A percentile compares a stretch with the other conserved stretches of the same genome.
These are phyloP conservation scores for Pterocles burchelli DNA, from an alignment of 2,113 vertebrate genomes.

Conservation along the genomic window DNA sequence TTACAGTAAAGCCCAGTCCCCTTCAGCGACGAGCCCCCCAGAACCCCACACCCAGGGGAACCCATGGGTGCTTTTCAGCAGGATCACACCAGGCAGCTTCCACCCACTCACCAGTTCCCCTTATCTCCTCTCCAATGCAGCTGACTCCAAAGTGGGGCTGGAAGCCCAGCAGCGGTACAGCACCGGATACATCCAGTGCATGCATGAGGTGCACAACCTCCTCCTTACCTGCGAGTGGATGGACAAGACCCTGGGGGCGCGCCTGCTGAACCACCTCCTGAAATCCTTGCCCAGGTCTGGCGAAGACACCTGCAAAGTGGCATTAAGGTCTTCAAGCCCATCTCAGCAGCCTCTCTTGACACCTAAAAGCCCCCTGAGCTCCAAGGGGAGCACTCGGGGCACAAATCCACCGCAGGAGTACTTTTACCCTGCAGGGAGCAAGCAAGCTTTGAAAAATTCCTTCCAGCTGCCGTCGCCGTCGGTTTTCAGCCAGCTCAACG, in stretches of 20 bases:
- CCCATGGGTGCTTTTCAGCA: not conserved
- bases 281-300: slow-evolving; percentile 82
- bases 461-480: not conserved
- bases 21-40: not conserved
- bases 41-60: not conserved
- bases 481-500: not conserved
- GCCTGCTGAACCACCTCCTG: slow-evolving; percentile 86
- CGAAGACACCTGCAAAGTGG: slow-evolving; percentile 50
- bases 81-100: fast-evolving
- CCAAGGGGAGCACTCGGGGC: not conserved
- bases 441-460: slow-evolving; percentile 29
- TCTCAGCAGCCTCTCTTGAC: not conserved
- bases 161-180: slow-evolving; percentile 88
- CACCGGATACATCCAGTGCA: slow-evolving; percentile 90
- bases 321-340: not conserved
- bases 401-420: not conserved
- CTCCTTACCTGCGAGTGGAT: slow-evolving; percentile 91
- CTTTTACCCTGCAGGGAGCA: slow-evolving; percentile 1
- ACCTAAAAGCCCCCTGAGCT: not conserved
- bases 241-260: slow-evolving; percentile 87
- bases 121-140: not conserved
- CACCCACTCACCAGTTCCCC: not conserved
- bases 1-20: fast-evolving
- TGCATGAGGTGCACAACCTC: slow-evolving; percentile 91
- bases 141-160: slow-evolving; percentile 77